These are phyloP conservation scores for Oxyteleia sp. DNA, from an alignment of 2,888 invertebrate genomes.

Conservation along the genomic window DNA sequence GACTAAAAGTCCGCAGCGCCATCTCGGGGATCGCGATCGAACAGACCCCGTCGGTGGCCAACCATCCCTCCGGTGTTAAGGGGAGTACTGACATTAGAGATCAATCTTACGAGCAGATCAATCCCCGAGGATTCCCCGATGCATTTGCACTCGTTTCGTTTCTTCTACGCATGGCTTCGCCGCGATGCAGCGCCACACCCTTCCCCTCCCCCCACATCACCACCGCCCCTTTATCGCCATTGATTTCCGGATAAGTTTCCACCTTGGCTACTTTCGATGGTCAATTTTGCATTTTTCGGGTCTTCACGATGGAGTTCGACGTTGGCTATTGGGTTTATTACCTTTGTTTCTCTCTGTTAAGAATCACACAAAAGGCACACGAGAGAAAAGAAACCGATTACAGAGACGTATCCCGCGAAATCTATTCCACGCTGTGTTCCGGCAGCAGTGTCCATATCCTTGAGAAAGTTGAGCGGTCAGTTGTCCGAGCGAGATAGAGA, in stretches of 20 bases:
- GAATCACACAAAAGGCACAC: no score
- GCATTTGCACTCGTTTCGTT: slow-evolving; percentile 45
- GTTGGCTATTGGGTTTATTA: slow-evolving; percentile 18
- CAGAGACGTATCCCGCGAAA: slow-evolving; percentile 15
- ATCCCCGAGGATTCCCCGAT: slow-evolving; percentile 59
- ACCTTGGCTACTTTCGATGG: slow-evolving; percentile 24
- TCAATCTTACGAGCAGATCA: slow-evolving; percentile 30
- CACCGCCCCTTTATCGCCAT: slow-evolving; percentile 23
- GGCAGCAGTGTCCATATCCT: slow-evolving; percentile 57
- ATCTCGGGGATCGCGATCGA: slow-evolving; percentile 1
- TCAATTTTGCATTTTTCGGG: slow-evolving; percentile 43
- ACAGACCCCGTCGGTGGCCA: slow-evolving; percentile 24
- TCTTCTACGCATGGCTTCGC: slow-evolving; percentile 59
- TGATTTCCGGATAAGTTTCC: slow-evolving; percentile 43
- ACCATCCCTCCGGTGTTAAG: slow-evolving; percentile 78
- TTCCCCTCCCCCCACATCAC: no score
- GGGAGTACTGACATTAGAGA: slow-evolving; percentile 78
- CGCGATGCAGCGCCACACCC: slow-evolving; percentile 44
- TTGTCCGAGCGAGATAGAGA: slow-evolving; percentile 65
- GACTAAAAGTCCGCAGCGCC: slow-evolving; percentile 19
- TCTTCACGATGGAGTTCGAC: slow-evolving; percentile 26
- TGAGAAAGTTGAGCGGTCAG: slow-evolving; percentile 72
- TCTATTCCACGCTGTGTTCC: slow-evolving; percentile 33
- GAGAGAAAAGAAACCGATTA: no score
- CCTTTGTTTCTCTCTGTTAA: background rate